phyloP scores from a whole-genome alignment of 2,113 vertebrate species.

The Strix uralensis region DNA sequence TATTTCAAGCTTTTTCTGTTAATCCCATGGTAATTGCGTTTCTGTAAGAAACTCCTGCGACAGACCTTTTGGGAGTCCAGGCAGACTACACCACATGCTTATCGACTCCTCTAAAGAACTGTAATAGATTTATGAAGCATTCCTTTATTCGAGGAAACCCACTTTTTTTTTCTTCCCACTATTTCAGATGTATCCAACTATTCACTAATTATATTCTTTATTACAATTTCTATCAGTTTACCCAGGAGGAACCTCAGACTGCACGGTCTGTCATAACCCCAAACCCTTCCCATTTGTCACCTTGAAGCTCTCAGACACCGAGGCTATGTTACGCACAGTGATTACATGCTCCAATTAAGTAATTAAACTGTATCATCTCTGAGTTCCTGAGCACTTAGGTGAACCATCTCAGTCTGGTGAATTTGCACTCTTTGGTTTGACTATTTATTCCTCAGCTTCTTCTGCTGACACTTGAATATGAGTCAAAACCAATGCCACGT shows the following conservation, averaged over 20 bases:
- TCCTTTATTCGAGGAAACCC: neutral
- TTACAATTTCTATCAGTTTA: neutral
- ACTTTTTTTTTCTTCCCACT: neutral
- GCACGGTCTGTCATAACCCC: neutral
- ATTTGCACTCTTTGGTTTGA: neutral
- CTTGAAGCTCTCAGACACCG: neutral
- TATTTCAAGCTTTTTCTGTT: neutral
- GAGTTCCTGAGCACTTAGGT: neutral
- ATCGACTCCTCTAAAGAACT: neutral
- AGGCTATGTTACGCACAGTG: neutral
- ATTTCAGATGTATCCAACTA: neutral
- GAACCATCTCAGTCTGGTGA: neutral
- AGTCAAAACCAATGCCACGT: neutral
- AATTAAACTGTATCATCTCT: neutral
- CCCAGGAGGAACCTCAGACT: neutral
- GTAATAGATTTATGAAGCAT: neutral
- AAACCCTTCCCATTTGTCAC: neutral
- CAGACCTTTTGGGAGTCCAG: neutral
- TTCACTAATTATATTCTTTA: neutral
- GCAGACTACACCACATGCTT: neutral
- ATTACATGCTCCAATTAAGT: neutral
- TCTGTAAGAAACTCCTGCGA: neutral
- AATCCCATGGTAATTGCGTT: neutral
- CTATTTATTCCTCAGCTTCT: slow-evolving; percentile 33
- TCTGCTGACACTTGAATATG: neutral